A percentile compares a stretch with the other conserved stretches of the same genome.
phyloP scores from a whole-genome alignment of 2,113 vertebrate species.

The Paramisgurnus dabryanus region DNA sequence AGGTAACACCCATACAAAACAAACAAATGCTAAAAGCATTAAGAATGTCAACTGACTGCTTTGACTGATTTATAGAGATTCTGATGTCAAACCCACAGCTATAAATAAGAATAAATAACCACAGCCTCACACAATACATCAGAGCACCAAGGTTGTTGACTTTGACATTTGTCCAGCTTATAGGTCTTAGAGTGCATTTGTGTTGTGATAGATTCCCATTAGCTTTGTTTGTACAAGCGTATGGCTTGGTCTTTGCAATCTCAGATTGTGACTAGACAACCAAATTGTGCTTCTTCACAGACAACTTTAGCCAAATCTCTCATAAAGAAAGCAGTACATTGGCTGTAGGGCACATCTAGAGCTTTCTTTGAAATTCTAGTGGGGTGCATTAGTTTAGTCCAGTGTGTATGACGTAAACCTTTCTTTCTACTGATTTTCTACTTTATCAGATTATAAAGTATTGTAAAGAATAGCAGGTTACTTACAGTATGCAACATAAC shows the following conservation, averaged over 20 bases:
- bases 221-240: no score
- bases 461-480: no score
- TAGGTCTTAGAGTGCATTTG: background rate
- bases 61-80: constrained; percentile 36
- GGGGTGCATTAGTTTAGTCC: background rate
- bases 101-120: constrained; percentile 28
- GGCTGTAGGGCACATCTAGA: constrained; percentile 36
- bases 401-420: no score
- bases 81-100: constrained; percentile 37
- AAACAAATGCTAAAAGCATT: constrained; percentile 28
- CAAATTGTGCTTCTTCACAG: no score
- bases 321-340: background rate
- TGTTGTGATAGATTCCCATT: no score
- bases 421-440: no score
- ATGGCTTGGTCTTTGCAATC: no score
- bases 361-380: constrained; percentile 50
- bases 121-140: background rate
- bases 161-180: constrained; percentile 3
- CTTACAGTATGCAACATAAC: no score
- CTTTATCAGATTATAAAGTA: no score
- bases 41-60: constrained; percentile 25
- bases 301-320: background rate
- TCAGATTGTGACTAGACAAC: no score
- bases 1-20: constrained; percentile 36
- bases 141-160: background rate